Percentiles rank a stretch among this genome's conserved stretches.
Conservation (phyloP, 2,113 vertebrate genomes). For the Apteryx owenii region DNA sequence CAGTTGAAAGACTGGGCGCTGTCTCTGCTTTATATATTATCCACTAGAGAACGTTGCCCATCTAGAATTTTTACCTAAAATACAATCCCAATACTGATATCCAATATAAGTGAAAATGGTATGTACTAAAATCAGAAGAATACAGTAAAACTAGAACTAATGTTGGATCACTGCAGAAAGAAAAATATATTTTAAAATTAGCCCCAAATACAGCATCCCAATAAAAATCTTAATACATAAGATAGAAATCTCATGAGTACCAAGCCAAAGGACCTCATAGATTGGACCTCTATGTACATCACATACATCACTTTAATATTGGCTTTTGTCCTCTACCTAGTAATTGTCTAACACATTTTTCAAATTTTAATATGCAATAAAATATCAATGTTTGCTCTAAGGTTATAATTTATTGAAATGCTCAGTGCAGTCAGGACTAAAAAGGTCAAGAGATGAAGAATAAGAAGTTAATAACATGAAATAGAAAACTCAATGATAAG, state of each 20-base stretch:
- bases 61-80: neutral
- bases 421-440: neutral
- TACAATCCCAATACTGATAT: neutral
- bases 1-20: neutral
- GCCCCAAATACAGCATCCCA: neutral
- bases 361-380: neutral
- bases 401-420: neutral
- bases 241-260: neutral
- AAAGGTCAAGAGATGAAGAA: neutral
- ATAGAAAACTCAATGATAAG: neutral
- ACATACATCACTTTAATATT: neutral
- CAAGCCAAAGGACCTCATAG: neutral
- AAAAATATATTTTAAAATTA: neutral
- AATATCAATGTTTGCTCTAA: neutral
- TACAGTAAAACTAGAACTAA: neutral
- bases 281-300: neutral
- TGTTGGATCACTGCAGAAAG: neutral
- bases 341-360: neutral
- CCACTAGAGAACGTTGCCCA: neutral
- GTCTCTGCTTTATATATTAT: neutral
- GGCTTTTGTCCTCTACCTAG: neutral
- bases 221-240: neutral
- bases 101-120: neutral
- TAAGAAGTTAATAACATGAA: neutral
- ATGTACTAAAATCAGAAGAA: neutral